phyloP scores from a whole-genome alignment of 2,888 invertebrate genomes.

The Nasonovia ribisnigri region DNA sequence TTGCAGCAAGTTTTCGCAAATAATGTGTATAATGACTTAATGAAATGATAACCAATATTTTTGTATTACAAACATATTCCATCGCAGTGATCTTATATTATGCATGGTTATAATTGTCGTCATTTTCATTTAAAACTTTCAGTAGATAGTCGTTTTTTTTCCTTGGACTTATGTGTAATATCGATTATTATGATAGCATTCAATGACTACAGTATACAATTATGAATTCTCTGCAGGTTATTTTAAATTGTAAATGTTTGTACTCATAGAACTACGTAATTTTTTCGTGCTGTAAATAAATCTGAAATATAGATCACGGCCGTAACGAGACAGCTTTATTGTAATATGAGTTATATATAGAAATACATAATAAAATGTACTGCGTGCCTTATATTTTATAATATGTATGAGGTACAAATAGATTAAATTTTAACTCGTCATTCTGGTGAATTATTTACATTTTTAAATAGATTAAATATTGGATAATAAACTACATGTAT shows the following conservation, averaged over 20 bases:
- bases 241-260: too few relatives aligned
- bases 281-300: not conserved
- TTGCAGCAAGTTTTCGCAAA: not conserved
- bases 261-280: too few relatives aligned
- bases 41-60: not conserved
- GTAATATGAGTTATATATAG: not conserved
- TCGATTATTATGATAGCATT: not conserved
- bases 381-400: not conserved
- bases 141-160: not conserved
- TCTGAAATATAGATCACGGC: not conserved
- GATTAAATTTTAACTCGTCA: not conserved
- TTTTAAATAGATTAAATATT: not conserved
- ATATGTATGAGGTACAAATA: not conserved
- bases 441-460: not conserved
- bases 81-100: not conserved
- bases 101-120: accelerated
- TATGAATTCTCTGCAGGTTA: too few relatives aligned
- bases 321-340: not conserved
- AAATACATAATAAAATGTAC: not conserved
- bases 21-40: not conserved
- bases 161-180: not conserved
- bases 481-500: not conserved
- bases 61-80: not conserved
- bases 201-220: not conserved
- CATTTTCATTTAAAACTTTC: not conserved